These are phyloP conservation scores for Physocephala rufipes DNA, from an alignment of 2,888 invertebrate genomes.

Conservation along the genomic window DNA sequence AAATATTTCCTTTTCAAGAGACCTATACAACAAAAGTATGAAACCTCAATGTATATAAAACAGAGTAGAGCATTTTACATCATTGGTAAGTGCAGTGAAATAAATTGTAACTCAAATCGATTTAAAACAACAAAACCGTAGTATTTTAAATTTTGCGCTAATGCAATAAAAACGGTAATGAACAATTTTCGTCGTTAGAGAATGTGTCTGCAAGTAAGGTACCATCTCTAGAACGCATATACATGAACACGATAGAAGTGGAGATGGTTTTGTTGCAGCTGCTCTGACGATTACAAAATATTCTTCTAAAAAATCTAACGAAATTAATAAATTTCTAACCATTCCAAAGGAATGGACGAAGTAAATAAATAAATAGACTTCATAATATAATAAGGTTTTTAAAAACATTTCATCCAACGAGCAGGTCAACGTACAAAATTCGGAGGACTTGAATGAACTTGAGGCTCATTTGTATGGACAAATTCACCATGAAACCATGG, in stretches of 20 bases:
- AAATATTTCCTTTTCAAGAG: no score
- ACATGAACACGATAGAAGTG: conserved; percentile 18
- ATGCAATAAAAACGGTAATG: no score
- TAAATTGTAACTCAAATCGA: no score
- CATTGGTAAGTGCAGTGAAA: no score
- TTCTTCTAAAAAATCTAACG: conserved; percentile 2
- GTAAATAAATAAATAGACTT: conserved; percentile 47
- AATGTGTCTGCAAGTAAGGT: no score
- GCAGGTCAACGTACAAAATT: conserved; percentile 49
- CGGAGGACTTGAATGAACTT: conserved; percentile 59
- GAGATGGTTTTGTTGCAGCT: conserved; percentile 20
- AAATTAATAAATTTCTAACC: not conserved
- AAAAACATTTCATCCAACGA: not conserved
- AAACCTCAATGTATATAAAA: no score
- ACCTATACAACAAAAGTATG: no score
- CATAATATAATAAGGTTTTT: not conserved
- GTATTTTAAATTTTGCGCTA: no score
- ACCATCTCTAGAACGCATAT: not conserved
- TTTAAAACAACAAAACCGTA: no score
- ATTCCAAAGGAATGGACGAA: conserved; percentile 53
- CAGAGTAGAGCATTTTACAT: no score
- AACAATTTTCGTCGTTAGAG: no score
- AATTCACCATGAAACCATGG: conserved; percentile 58
- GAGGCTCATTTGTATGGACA: conserved; percentile 63
- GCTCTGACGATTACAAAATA: conserved; percentile 3